Percentiles rank a stretch among this genome's conserved stretches.
These are phyloP conservation scores for Nautilus pompilius DNA, from an alignment of 1,140 invertebrate genomes.

Conservation along the genomic window DNA sequence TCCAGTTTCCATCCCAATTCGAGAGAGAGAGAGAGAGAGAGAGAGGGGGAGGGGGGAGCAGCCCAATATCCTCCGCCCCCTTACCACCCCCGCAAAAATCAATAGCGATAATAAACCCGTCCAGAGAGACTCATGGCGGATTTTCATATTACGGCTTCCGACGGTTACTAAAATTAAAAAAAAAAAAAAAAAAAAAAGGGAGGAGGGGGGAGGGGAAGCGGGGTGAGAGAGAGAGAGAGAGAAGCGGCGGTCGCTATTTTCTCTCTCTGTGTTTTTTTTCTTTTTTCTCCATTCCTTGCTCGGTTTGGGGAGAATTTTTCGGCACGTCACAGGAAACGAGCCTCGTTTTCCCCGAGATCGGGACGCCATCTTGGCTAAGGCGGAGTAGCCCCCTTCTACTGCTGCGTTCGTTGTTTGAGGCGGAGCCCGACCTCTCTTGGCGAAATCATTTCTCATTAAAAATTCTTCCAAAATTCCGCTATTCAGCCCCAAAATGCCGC, in stretches of 20 bases:
- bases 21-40: too few species aligned
- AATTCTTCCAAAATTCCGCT: constrained; percentile 41
- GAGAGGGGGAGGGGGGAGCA: too few species aligned
- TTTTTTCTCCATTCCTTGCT: constrained; percentile 8
- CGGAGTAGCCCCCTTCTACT: constrained; percentile 14
- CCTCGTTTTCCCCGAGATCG: constrained; percentile 18
- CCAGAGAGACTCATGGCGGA: too few species aligned
- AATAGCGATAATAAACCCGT: too few species aligned
- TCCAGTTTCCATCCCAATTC: too few species aligned
- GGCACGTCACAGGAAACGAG: constrained; percentile 23
- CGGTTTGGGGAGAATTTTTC: neutral
- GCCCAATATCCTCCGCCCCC: too few species aligned
- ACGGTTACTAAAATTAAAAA: neutral
- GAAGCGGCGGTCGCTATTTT: constrained; percentile 16
- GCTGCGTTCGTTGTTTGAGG: constrained; percentile 5
- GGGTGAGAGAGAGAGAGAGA: constrained; percentile 11
- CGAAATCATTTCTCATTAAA: constrained; percentile 8
- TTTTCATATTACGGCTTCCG: neutral
- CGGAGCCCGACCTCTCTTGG: neutral
- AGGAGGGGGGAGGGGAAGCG: neutral
- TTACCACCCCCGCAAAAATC: too few species aligned
- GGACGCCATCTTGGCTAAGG: constrained; percentile 35
- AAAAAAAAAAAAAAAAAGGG: constrained; percentile 1
- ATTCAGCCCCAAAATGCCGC: constrained; percentile 46
- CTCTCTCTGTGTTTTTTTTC: constrained; percentile 21